A percentile compares a stretch with the other conserved stretches of the same genome.
These are phyloP conservation scores for Drosophila subsilvestris DNA, from an alignment of 2,888 invertebrate genomes.

Conservation along the genomic window DNA sequence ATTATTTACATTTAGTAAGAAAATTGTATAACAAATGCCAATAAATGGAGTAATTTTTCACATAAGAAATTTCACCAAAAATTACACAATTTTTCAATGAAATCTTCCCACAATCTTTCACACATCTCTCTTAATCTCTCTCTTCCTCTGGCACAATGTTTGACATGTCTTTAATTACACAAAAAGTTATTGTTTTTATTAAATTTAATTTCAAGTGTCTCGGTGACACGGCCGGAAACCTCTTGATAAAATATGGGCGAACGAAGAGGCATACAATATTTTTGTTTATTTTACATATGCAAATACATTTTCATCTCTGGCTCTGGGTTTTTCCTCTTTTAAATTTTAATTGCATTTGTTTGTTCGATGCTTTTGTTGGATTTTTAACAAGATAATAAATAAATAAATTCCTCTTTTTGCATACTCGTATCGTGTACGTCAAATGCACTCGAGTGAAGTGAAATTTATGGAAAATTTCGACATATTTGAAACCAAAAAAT, in stretches of 20 bases:
- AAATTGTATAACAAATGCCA: neutral
- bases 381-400: slow-evolving; percentile 76
- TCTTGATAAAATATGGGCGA: slow-evolving; percentile 36
- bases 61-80: neutral
- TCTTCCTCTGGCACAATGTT: slow-evolving; percentile 5
- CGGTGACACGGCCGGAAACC: slow-evolving; percentile 27
- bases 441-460: slow-evolving; percentile 41
- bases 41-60: neutral
- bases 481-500: slow-evolving; percentile 17
- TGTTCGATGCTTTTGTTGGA: slow-evolving; percentile 50
- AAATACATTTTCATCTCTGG: slow-evolving; percentile 35
- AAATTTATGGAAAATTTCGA: slow-evolving; percentile 40
- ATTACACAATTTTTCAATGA: slow-evolving; percentile 3
- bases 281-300: slow-evolving; percentile 51
- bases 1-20: too few species aligned
- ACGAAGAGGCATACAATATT: slow-evolving; percentile 27
- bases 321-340: slow-evolving; percentile 39
- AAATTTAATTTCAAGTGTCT: slow-evolving; percentile 47
- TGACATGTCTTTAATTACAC: slow-evolving; percentile 48
- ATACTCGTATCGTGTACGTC: slow-evolving; percentile 37
- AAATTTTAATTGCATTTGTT: slow-evolving; percentile 66
- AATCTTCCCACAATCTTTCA: slow-evolving; percentile 18
- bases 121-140: slow-evolving; percentile 1
- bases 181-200: slow-evolving; percentile 44
- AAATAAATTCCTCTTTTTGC: slow-evolving; percentile 48